Evolutionary conservation across 92 coral and sea anemone species (phyloP).

Genomic region (Epizoanthus fatuus): DNA sequence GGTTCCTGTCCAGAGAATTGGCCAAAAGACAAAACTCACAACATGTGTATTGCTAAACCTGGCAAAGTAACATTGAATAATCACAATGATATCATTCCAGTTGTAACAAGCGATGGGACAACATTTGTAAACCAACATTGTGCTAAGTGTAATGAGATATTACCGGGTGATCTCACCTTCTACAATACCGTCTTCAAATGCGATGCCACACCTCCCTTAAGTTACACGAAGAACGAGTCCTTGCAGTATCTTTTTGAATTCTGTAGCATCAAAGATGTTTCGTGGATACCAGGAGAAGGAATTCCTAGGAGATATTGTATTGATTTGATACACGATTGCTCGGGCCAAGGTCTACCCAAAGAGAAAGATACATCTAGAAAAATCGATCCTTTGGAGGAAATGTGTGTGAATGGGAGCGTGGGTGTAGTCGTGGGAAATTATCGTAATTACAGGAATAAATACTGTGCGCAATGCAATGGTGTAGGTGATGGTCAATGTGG

Average conservation of each 20-base stretch:
- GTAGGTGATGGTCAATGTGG: constrained; percentile 6
- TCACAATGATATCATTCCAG: constrained; percentile 6
- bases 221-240: neutral
- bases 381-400: neutral
- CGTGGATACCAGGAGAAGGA: neutral
- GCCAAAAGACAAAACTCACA: neutral
- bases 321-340: neutral
- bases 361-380: neutral
- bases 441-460: neutral
- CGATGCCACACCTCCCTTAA: neutral
- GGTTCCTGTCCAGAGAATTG: neutral
- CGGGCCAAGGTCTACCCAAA: neutral
- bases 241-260: neutral
- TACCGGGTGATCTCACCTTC: neutral
- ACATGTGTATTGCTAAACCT: constrained; percentile 13
- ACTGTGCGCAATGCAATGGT: neutral
- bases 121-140: constrained; percentile 11
- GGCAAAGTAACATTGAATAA: neutral
- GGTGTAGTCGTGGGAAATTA: neutral
- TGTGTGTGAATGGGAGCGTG: constrained; percentile 1
- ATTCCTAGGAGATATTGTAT: constrained; percentile 12
- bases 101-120: constrained; percentile 2
- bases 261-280: neutral
- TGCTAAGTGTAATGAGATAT: neutral
- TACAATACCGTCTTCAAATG: constrained; percentile 21